Evolutionary conservation across 2,888 invertebrate genomes (phyloP).

Genomic region (Eupithecia subumbrata): DNA sequence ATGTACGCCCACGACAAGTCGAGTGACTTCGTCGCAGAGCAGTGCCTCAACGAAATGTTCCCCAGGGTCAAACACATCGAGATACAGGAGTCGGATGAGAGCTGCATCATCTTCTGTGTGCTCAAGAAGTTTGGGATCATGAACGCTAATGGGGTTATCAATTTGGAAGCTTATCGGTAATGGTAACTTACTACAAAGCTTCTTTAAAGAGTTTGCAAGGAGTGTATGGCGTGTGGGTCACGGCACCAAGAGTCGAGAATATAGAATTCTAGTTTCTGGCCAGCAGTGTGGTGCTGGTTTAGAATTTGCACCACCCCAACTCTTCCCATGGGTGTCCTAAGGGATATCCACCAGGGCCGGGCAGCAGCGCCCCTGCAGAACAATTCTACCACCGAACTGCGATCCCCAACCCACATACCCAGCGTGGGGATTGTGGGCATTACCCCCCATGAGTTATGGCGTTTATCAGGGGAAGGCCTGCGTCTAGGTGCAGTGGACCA

Average conservation of each 20-base stretch:
- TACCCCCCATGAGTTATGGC: too few relatives aligned
- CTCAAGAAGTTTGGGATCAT: slow-evolving; percentile 76
- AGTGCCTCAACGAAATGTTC: slow-evolving; percentile 74
- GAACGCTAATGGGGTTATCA: slow-evolving; percentile 65
- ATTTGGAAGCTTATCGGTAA: slow-evolving; percentile 73
- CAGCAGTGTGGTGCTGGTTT: not conserved
- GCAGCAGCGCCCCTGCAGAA: too few relatives aligned
- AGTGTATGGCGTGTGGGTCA: not conserved
- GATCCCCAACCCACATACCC: too few relatives aligned
- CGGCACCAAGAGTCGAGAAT: not conserved
- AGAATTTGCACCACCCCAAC: too few relatives aligned
- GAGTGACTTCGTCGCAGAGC: slow-evolving; percentile 67
- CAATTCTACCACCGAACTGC: too few relatives aligned
- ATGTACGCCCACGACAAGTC: slow-evolving; percentile 77
- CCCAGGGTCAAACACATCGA: slow-evolving; percentile 64
- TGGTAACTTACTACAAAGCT: not conserved
- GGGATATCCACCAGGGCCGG: too few relatives aligned
- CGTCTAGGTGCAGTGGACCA: too few relatives aligned
- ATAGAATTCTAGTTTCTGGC: not conserved
- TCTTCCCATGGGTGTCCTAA: too few relatives aligned
- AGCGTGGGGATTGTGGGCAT: too few relatives aligned
- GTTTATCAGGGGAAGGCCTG: too few relatives aligned
- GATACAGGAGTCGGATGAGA: slow-evolving; percentile 72
- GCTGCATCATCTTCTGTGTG: slow-evolving; percentile 77
- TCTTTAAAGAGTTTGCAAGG: not conserved